Conservation (phyloP, 1,140 invertebrate genomes). For the Formica selysi region DNA sequence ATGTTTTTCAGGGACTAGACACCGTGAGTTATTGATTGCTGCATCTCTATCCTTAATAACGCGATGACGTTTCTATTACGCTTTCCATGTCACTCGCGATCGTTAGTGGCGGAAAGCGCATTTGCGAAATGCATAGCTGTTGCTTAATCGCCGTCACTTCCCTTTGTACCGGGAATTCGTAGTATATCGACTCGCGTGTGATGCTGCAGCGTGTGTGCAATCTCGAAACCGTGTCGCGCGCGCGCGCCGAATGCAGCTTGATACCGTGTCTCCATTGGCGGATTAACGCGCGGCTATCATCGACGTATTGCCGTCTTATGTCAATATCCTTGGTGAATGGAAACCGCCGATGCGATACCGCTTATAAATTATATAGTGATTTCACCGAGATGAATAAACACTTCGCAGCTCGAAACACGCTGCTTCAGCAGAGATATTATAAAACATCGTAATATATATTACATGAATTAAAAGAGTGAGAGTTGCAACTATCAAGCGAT, state of each 20-base stretch:
- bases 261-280: constrained; percentile 59
- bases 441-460: not conserved
- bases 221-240: constrained; percentile 67
- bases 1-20: too few relatives aligned
- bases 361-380: constrained; percentile 14
- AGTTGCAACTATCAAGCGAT: not conserved
- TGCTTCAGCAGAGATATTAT: not conserved
- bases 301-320: constrained; percentile 58
- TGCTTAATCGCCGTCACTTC: constrained; percentile 67
- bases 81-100: constrained; percentile 9
- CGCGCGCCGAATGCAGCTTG: constrained; percentile 64
- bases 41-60: not conserved
- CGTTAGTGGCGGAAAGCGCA: constrained; percentile 45
- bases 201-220: constrained; percentile 29
- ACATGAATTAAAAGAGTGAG: not conserved
- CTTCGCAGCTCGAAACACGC: not conserved
- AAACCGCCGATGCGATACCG: constrained; percentile 21
- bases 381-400: constrained; percentile 16
- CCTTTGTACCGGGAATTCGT: constrained; percentile 63
- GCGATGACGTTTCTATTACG: not conserved
- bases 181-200: constrained; percentile 41
- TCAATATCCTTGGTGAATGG: constrained; percentile 48
- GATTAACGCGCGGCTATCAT: constrained; percentile 70
- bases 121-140: constrained; percentile 35
- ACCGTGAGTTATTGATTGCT: not conserved